Percentiles rank a stretch among this genome's conserved stretches.
Conservation (phyloP, 2,888 invertebrate species). For the Macaria notata region DNA sequence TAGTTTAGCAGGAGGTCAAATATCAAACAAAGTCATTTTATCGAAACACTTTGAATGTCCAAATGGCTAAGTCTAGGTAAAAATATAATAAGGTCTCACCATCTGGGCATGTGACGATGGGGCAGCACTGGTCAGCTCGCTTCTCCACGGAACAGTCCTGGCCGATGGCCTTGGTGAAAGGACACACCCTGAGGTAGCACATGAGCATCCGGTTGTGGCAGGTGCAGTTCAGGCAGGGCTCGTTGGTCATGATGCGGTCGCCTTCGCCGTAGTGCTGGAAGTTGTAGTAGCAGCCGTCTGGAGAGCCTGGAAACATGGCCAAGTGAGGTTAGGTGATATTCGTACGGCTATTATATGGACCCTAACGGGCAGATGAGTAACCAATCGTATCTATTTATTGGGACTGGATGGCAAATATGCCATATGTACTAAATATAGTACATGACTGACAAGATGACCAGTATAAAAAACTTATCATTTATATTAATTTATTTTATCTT, state of each 20-base stretch:
- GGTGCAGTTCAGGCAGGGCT: constrained; percentile 97
- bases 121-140: constrained; percentile 95
- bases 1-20: too few species aligned
- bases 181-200: constrained; percentile 96
- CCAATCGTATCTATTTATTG: too few species aligned
- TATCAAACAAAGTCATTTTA: too few species aligned
- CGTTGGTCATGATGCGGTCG: constrained; percentile 96
- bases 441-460: too few species aligned
- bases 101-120: constrained; percentile 96
- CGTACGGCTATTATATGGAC: too few species aligned
- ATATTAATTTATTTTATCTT: too few species aligned
- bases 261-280: constrained; percentile 96
- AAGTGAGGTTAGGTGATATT: background rate
- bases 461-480: too few species aligned
- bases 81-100: constrained; percentile 76
- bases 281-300: constrained; percentile 95
- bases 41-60: too few species aligned
- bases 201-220: constrained; percentile 97
- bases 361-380: too few species aligned
- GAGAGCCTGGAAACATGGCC: constrained; percentile 61
- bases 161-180: constrained; percentile 96
- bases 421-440: too few species aligned
- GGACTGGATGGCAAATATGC: too few species aligned
- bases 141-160: constrained; percentile 95
- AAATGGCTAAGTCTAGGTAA: too few species aligned